phyloP scores from a whole-genome alignment of 1,140 invertebrate genomes.

The Batillaria attramentaria region DNA sequence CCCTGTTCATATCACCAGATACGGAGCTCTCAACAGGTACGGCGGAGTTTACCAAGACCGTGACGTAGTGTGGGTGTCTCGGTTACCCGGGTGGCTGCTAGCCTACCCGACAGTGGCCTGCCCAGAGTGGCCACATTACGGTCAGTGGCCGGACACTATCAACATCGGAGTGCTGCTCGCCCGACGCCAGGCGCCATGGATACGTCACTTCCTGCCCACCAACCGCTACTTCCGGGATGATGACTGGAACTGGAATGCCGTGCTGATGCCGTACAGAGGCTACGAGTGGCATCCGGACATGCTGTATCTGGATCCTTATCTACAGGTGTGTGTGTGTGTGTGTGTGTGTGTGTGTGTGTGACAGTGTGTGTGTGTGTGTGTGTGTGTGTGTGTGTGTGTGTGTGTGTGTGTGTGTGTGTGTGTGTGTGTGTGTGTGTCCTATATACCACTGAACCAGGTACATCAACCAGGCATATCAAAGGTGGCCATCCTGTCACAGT shows the following conservation, averaged over 20 bases:
- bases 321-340: conserved; percentile 9
- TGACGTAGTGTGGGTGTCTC: conserved; percentile 37
- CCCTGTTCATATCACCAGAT: not conserved
- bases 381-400: too few relatives aligned
- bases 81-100: conserved; percentile 24
- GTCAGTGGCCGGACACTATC: conserved; percentile 33
- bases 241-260: conserved; percentile 29
- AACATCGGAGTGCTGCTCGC: conserved; percentile 40
- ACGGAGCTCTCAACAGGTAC: not conserved
- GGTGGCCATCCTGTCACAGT: too few relatives aligned
- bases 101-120: conserved; percentile 33
- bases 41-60: conserved; percentile 29
- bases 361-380: too few relatives aligned
- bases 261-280: conserved; percentile 37
- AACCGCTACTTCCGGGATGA: conserved; percentile 25
- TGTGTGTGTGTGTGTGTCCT: too few relatives aligned
- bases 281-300: conserved; percentile 26
- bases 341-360: too few relatives aligned
- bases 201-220: conserved; percentile 31
- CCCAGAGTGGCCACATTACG: conserved; percentile 30
- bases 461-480: too few relatives aligned
- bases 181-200: conserved; percentile 24
- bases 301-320: not conserved
- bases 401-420: too few relatives aligned
- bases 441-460: too few relatives aligned